phyloP scores from a whole-genome alignment of 2,888 invertebrate genomes.

The Aphidius colemani region DNA sequence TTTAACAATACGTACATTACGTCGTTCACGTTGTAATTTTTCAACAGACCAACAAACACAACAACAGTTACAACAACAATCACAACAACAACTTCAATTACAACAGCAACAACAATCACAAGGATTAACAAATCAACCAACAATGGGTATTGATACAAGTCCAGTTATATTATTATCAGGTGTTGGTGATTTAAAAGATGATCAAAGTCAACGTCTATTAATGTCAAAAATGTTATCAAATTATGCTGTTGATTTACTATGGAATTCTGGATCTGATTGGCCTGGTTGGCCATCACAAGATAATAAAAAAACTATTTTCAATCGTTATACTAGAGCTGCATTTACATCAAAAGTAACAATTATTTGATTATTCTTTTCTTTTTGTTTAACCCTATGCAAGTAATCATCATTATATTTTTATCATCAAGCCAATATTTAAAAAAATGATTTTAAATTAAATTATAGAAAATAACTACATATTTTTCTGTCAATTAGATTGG shows the following conservation, averaged over 20 bases:
- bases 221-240: constrained; percentile 79
- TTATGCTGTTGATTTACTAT: constrained; percentile 83
- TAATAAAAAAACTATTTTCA: constrained; percentile 72
- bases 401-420: not conserved
- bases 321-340: constrained; percentile 82
- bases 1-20: constrained; percentile 20
- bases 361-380: not conserved
- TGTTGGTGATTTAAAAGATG: constrained; percentile 50
- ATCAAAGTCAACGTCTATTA: constrained; percentile 48
- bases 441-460: too few relatives aligned
- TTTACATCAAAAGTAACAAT: constrained; percentile 86
- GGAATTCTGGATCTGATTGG: constrained; percentile 86
- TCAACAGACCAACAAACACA: constrained; percentile 25
- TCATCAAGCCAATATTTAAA: too few relatives aligned
- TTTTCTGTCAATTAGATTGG: constrained; percentile 62
- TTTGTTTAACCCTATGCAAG: not conserved
- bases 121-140: constrained; percentile 8
- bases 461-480: constrained; percentile 24
- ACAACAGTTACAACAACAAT: not conserved
- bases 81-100: not conserved
- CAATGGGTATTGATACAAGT: constrained; percentile 44
- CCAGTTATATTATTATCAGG: constrained; percentile 50
- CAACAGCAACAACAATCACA: constrained; percentile 11
- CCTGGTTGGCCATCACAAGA: constrained; percentile 70
- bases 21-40: constrained; percentile 33